Percentiles rank a stretch among this genome's conserved stretches.
These are phyloP conservation scores for Amphipoea lucens DNA, from an alignment of 2,888 invertebrate species.

Conservation along the genomic window DNA sequence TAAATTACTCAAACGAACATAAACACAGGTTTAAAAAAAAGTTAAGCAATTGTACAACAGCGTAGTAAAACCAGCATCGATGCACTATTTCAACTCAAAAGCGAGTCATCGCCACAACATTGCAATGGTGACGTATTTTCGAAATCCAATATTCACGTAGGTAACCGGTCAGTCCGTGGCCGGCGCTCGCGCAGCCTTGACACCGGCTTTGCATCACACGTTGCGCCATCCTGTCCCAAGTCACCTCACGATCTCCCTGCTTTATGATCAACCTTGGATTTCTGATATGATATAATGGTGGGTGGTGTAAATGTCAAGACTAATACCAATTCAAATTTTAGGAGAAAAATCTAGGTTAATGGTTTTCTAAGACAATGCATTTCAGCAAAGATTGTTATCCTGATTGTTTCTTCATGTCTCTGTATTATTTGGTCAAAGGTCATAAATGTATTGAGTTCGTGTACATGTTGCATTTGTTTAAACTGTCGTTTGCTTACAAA, in stretches of 20 bases:
- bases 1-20: background rate
- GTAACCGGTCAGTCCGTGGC: conserved; percentile 40
- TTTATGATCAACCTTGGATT: conserved; percentile 66
- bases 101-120: conserved; percentile 16
- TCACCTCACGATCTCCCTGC: conserved; percentile 74
- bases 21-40: background rate
- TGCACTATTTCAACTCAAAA: conserved; percentile 4
- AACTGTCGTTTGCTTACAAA: conserved; percentile 26
- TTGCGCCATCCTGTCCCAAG: conserved; percentile 69
- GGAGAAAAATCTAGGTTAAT: conserved; percentile 20
- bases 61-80: background rate
- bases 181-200: conserved; percentile 72
- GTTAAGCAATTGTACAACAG: background rate
- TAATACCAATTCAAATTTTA: conserved; percentile 25
- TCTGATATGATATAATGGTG: conserved; percentile 64
- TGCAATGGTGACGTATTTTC: conserved; percentile 47
- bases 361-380: conserved; percentile 12
- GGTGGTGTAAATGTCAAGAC: conserved; percentile 33
- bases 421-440: conserved; percentile 20
- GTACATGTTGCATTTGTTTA: conserved; percentile 31
- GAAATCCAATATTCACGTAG: conserved; percentile 48
- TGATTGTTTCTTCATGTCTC: background rate
- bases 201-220: conserved; percentile 69
- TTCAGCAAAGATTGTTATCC: conserved; percentile 19
- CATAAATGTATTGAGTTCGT: conserved; percentile 2